Evolutionary conservation across 2,797 vertebrate genomes (phyloP), one percentile per base, ranked within the genome.

Genomic region (Synanceia verrucosa): DNA sequence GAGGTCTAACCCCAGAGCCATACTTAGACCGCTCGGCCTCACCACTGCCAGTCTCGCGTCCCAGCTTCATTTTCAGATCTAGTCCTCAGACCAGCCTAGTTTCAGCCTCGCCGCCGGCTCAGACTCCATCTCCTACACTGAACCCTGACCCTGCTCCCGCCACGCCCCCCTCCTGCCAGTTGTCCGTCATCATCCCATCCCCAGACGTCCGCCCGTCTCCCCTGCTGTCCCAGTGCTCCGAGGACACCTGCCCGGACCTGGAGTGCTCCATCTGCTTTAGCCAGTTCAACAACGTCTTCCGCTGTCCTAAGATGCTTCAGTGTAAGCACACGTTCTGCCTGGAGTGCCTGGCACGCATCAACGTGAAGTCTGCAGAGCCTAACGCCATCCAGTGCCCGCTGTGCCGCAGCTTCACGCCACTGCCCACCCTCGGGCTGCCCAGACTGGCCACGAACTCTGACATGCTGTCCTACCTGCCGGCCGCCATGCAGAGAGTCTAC

Each of bases 181-280:
- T 83, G 7, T 82, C 75, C 0, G 19, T 88, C 55, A 56, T 76
- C 55, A 0, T 78, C 41, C 50, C 53, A 0, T 78, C 79, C 13
- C 78, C 81, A 0, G 85, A 75, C 61, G 52, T 55, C 14, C 28
- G 2, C 9, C 83, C 14, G 1, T 70, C 73, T 16, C 81, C 82
- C 0, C 11, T 66, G 11, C 33, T 3, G 1, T 5, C 69, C 1
- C 65, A 6, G 26, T 61, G 29, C 65, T 47, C 31, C 0, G 81
- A 80, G 3, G 83, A 79, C 0, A 6, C 41, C 24, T 5, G 23
- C 21, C 93, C 90, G 0, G 94, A 95, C 66, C 81, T 95, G 85
- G 95, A 96, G 79, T 96, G 95, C 23, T 70, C 94, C 52, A 86
- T 95, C 81, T 96, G 95, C 80, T 95, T 95, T 87, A 93, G 93